Conservation (phyloP, 2,888 invertebrate genomes). For the Pammene fasciana region DNA sequence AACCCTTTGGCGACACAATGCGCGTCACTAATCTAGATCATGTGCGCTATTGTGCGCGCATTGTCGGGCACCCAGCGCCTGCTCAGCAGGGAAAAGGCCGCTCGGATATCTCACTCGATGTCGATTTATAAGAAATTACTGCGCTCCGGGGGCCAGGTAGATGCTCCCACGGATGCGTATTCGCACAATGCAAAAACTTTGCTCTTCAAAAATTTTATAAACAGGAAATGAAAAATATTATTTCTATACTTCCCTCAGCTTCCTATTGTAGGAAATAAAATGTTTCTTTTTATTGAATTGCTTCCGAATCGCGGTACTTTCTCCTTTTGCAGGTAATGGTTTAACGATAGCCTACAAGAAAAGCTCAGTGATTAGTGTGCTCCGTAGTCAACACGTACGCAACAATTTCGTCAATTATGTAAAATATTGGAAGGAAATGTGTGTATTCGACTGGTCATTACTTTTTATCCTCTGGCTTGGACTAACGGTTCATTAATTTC, state of each 20-base stretch:
- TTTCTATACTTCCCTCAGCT: conserved; percentile 66
- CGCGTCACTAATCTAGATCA: conserved; percentile 83
- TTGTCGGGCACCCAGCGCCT: conserved; percentile 57
- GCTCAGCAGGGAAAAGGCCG: conserved; percentile 61
- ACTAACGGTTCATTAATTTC: conserved; percentile 67
- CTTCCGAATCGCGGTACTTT: conserved; percentile 54
- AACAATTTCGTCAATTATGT: conserved; percentile 72
- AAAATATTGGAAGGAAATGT: conserved; percentile 68
- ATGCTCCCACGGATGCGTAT: conserved; percentile 73
- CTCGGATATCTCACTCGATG: conserved; percentile 80
- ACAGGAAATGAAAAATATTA: conserved; percentile 81
- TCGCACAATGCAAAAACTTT: conserved; percentile 71
- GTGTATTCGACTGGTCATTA: conserved; percentile 76
- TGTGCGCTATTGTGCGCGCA: conserved; percentile 73
- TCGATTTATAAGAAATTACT: conserved; percentile 81
- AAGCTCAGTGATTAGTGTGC: conserved; percentile 57
- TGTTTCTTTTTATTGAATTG: conserved; percentile 52
- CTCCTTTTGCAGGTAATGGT: conserved; percentile 56
- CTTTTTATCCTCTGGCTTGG: conserved; percentile 64
- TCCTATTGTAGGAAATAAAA: conserved; percentile 54
- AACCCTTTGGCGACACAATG: conserved; percentile 83
- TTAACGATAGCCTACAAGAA: conserved; percentile 56
- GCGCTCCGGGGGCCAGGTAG: conserved; percentile 77
- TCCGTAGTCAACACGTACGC: conserved; percentile 66
- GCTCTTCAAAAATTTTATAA: conserved; percentile 68